A percentile compares a stretch with the other conserved stretches of the same genome.
Evolutionary conservation across 53 echinoderm and acorn worm genomes (phyloP).

Genomic region (Hippasteria phrygiana): DNA sequence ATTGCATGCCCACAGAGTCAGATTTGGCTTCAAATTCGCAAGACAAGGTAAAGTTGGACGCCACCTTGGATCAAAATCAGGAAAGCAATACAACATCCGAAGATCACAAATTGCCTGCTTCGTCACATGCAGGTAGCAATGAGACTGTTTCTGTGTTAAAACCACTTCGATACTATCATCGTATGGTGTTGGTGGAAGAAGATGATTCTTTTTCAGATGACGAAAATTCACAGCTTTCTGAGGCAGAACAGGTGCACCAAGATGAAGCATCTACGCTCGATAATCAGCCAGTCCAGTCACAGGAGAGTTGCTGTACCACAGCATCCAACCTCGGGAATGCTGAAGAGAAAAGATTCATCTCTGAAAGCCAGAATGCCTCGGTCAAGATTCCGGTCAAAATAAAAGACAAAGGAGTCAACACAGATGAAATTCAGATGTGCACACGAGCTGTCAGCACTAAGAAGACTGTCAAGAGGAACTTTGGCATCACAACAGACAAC

Average conservation of each 20-base stretch:
- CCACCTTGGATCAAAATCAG: not conserved
- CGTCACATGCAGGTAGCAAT: not conserved
- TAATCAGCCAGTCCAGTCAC: not conserved
- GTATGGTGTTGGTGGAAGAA: not conserved
- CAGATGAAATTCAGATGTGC: conserved; percentile 43
- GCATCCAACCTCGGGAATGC: not conserved
- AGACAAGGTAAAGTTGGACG: not conserved
- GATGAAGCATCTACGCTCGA: not conserved
- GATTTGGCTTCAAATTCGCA: not conserved
- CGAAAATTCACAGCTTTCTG: not conserved
- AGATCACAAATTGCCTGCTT: not conserved
- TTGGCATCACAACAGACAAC: conserved; percentile 14
- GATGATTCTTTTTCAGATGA: not conserved
- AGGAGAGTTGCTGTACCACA: not conserved
- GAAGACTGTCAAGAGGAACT: conserved; percentile 18
- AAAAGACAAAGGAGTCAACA: conserved; percentile 38
- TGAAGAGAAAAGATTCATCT: not conserved
- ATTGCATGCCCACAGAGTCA: not conserved
- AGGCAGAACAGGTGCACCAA: not conserved
- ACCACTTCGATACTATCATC: not conserved
- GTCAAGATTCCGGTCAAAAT: conserved; percentile 6
- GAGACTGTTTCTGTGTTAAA: not conserved
- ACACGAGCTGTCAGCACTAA: conserved; percentile 41
- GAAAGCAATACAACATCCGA: not conserved
- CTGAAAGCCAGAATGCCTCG: not conserved